Evolutionary conservation across 2,113 vertebrate genomes (phyloP).

Genomic region (Colossoma macropomum): DNA sequence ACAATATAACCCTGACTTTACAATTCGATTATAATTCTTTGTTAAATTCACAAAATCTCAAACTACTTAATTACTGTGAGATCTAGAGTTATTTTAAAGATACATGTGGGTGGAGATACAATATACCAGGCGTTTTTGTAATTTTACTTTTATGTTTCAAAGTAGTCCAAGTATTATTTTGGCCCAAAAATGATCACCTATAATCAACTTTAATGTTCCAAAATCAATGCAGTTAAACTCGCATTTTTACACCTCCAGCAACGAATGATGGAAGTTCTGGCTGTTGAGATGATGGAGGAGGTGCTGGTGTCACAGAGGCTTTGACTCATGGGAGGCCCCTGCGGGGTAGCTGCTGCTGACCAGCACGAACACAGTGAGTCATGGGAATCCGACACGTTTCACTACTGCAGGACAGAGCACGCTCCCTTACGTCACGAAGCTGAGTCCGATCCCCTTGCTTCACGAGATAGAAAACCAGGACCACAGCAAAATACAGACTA

Average conservation of each 20-base stretch:
- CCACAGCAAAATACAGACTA: not conserved
- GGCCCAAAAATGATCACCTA: too few species aligned
- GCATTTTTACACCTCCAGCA: not conserved
- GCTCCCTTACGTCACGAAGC: not conserved
- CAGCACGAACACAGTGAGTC: not conserved
- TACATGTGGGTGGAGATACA: too few species aligned
- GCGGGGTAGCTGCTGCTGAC: not conserved
- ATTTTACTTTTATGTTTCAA: too few species aligned
- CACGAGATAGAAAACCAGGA: not conserved
- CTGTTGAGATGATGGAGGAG: not conserved
- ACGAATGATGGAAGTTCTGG: not conserved
- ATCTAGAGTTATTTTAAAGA: too few species aligned
- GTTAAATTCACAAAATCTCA: too few species aligned
- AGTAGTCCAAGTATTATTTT: too few species aligned
- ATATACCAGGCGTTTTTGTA: too few species aligned
- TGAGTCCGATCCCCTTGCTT: not conserved
- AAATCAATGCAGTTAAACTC: too few species aligned
- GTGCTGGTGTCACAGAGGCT: not conserved
- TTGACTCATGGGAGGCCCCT: conserved; percentile 11
- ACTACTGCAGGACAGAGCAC: not conserved
- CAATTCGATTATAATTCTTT: too few species aligned
- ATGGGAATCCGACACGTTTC: conserved; percentile 1
- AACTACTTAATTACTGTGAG: too few species aligned
- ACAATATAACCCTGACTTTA: too few species aligned
- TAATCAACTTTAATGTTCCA: too few species aligned